Evolutionary conservation across 2,797 vertebrate species (phyloP).

Genomic region (Parotocinclus haroldoi): DNA sequence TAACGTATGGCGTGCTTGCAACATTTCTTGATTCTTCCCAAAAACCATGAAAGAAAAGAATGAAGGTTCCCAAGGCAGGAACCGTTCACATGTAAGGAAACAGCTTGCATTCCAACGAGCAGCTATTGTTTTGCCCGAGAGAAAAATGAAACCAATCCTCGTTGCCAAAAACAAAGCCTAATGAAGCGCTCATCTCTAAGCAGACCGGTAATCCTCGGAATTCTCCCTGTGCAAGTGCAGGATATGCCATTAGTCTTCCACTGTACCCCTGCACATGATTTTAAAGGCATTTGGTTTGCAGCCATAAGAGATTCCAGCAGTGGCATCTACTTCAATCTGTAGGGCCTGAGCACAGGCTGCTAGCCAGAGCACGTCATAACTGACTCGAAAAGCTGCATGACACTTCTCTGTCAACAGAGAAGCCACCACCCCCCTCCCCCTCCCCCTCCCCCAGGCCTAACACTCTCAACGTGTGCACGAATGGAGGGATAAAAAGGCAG

Average conservation of each 20-base stretch:
- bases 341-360: conserved; percentile 8
- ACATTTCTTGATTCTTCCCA: background rate
- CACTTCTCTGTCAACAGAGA: no score
- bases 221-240: conserved; percentile 22
- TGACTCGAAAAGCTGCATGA: conserved; percentile 17
- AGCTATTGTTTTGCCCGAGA: conserved; percentile 9
- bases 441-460: conserved; percentile 40
- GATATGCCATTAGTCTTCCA: conserved; percentile 7
- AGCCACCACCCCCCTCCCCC: conserved; percentile 4
- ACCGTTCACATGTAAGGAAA: no score
- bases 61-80: background rate
- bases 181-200: conserved; percentile 17
- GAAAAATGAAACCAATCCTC: conserved; percentile 9
- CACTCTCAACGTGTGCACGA: conserved; percentile 39
- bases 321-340: conserved; percentile 28
- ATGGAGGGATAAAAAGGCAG: conserved; percentile 43
- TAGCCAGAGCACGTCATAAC: conserved; percentile 23
- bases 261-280: conserved; percentile 13
- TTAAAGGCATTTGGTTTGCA: conserved; percentile 26
- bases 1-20: conserved; percentile 7
- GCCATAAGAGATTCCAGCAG: conserved; percentile 17
- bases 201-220: conserved; percentile 23
- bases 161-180: conserved; percentile 6
- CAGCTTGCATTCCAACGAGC: background rate
- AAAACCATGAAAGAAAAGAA: no score